phyloP scores from a whole-genome alignment of 2,797 vertebrate genomes.

The Thunnus albacares region DNA sequence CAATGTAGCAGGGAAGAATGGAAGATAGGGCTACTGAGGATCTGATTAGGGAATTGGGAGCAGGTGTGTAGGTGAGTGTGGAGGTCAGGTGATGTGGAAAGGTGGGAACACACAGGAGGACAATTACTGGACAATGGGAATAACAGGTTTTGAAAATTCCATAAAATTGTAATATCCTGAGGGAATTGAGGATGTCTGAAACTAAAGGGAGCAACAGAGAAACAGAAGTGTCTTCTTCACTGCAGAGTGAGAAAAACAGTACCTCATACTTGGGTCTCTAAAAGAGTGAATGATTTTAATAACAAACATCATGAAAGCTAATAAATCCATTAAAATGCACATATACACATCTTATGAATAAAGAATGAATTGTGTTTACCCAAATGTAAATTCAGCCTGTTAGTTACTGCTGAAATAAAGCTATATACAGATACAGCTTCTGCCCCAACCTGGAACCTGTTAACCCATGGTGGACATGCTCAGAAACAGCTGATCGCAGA shows the following conservation, averaged over 20 bases:
- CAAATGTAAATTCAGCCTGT: neutral
- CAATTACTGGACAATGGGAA: slow-evolving; percentile 3
- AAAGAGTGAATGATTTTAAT: neutral
- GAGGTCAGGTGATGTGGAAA: neutral
- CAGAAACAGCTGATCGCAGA: slow-evolving; percentile 11
- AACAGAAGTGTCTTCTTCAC: neutral
- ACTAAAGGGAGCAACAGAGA: neutral
- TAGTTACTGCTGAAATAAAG: slow-evolving; percentile 24
- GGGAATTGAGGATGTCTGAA: neutral
- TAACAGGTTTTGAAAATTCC: slow-evolving; percentile 6
- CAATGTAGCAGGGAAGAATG: neutral
- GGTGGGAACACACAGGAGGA: neutral
- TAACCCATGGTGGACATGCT: neutral
- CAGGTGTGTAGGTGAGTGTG: no score
- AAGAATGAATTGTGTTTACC: neutral
- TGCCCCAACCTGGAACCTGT: neutral
- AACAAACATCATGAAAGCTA: slow-evolving; percentile 10
- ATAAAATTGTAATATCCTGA: neutral
- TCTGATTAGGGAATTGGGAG: no score
- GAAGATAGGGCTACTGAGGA: neutral
- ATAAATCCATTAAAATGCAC: slow-evolving; percentile 22
- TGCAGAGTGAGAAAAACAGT: neutral
- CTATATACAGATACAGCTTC: neutral
- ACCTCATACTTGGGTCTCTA: slow-evolving; percentile 5
- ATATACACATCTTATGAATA: slow-evolving; percentile 9